Evolutionary conservation across 1,140 invertebrate species (phyloP).

Genomic region (Oreohelix idahoensis): DNA sequence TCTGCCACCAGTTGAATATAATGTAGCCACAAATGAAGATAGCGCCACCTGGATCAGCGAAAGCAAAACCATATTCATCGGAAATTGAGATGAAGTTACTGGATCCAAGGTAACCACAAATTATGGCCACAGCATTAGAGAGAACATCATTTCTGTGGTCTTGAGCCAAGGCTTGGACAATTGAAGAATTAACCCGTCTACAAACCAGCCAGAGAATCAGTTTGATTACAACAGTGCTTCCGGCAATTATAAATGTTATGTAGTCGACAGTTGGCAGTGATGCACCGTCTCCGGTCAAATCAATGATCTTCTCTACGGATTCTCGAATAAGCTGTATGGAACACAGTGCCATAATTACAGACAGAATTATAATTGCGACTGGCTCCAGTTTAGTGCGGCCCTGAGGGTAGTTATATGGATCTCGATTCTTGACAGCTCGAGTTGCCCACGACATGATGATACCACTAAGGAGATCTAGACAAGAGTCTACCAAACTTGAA

Average conservation of each 20-base stretch:
- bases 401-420: conserved; percentile 74
- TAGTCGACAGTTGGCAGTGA: conserved; percentile 54
- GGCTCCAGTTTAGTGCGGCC: conserved; percentile 74
- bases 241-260: conserved; percentile 69
- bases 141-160: conserved; percentile 75
- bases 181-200: conserved; percentile 58
- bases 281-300: conserved; percentile 34
- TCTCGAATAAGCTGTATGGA: conserved; percentile 73
- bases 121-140: conserved; percentile 67
- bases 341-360: conserved; percentile 74
- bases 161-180: conserved; percentile 69
- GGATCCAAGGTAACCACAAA: conserved; percentile 52
- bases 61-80: conserved; percentile 54
- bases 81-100: conserved; percentile 47
- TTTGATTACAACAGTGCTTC: conserved; percentile 66
- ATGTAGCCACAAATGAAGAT: conserved; percentile 73
- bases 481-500: conserved; percentile 74
- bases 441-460: conserved; percentile 73
- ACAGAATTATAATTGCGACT: conserved; percentile 71
- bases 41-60: conserved; percentile 74
- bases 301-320: conserved; percentile 66
- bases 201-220: conserved; percentile 70
- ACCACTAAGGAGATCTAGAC: conserved; percentile 73
- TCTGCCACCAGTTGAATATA: conserved; percentile 69
- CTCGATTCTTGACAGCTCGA: conserved; percentile 69